phyloP scores from a whole-genome alignment of 30 jellyfish, hydroid and myxozoan species.

The Aurelia aurita complex sp. Pacific region DNA sequence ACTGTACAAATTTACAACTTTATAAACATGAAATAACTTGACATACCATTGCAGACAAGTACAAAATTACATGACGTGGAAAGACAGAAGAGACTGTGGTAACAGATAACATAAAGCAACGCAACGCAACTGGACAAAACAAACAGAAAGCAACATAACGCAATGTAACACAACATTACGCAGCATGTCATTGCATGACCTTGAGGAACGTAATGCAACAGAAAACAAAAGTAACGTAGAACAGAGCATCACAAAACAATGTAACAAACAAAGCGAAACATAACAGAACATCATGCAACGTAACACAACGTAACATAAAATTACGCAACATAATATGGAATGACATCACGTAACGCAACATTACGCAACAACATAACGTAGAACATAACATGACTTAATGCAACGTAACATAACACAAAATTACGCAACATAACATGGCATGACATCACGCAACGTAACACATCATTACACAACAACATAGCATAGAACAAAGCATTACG shows the following conservation, averaged over 20 bases:
- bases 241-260: background rate
- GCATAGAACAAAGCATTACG: background rate
- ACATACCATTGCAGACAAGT: too few species aligned
- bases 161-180: conserved; percentile 4
- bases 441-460: background rate
- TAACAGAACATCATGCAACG: background rate
- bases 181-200: background rate
- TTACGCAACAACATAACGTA: background rate
- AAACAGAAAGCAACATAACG: background rate
- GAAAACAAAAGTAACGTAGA: background rate
- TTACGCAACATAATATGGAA: background rate
- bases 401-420: conserved; percentile 1
- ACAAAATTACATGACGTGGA: too few species aligned
- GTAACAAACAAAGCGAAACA: background rate
- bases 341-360: background rate
- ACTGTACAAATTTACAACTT: too few species aligned
- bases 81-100: too few species aligned
- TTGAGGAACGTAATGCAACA: background rate
- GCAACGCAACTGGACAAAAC: background rate
- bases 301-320: background rate
- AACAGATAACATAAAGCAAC: background rate
- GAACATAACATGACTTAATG: background rate
- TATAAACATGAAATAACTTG: too few species aligned
- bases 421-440: background rate
- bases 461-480: background rate